These are phyloP conservation scores for Rattus rattus DNA, from an alignment of 2,113 vertebrate species.

Conservation along the genomic window DNA sequence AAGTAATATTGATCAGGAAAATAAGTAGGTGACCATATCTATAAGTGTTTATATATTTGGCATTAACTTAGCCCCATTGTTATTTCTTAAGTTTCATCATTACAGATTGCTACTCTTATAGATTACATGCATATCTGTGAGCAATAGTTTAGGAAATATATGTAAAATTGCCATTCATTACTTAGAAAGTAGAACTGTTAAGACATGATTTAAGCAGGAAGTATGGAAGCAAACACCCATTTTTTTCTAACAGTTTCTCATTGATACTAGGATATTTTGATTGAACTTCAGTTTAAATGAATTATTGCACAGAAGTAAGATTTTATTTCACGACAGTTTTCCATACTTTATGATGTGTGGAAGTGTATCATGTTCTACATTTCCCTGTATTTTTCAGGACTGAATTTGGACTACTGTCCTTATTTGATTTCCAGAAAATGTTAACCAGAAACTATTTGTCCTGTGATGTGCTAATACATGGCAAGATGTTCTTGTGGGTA, in stretches of 20 bases:
- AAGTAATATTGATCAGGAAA: conserved; percentile 49
- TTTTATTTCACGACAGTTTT: neutral
- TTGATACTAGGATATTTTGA: neutral
- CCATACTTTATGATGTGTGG: neutral
- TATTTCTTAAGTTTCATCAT: neutral
- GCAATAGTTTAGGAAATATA: neutral
- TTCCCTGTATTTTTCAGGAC: neutral
- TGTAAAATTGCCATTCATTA: neutral
- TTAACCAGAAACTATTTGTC: neutral
- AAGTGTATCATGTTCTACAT: neutral
- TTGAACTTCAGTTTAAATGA: conserved; percentile 9
- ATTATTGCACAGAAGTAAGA: neutral
- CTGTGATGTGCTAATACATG: neutral
- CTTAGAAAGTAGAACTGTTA: neutral
- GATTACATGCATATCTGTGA: neutral
- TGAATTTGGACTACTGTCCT: neutral
- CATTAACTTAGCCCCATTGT: neutral
- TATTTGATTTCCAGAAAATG: neutral
- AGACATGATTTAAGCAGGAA: neutral
- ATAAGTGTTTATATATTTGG: neutral
- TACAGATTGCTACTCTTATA: neutral
- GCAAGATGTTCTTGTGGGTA: neutral
- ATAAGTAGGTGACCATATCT: neutral
- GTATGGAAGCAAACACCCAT: neutral
- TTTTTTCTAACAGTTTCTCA: neutral